Evolutionary conservation across 1,140 invertebrate species (phyloP), one percentile per base, ranked within the genome.

Genomic region (Druon quercuslanigerum): DNA sequence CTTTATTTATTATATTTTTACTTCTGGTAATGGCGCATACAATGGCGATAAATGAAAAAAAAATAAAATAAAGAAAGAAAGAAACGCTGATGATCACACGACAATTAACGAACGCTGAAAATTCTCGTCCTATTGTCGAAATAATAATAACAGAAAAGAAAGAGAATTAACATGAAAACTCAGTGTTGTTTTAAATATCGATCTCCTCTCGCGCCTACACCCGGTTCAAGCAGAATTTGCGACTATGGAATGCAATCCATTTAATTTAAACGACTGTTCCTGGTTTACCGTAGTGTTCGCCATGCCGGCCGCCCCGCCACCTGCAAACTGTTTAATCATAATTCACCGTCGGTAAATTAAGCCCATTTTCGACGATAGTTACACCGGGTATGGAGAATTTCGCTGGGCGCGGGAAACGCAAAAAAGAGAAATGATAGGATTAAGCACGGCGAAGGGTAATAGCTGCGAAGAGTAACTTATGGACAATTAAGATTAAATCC

Each of bases 401-500:
- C 14, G 25, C 20, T 66, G 16, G 52, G 40, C 46, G 16, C n/a
- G 66, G 4, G 57, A 56, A 73, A 71, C 71, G 57, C 33, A 40
- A 66, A 70, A 60, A 75, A 54, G 71, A 73, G 75, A 51, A 51
- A 71, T 56, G 13, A 78, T 73, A 77, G 79, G 79, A 83, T 81
- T 81, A 83, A 75, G 78, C 74, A 74, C 72, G 17, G 74, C 52
- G 72, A 74, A 66, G 75, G 40, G 71, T 73, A 78, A 81, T 79
- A 73, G 66, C 50, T 50, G 60, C 73, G 74, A 71, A 73, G 76
- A n/a, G 57, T 81, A 84, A 86, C 76, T 80, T 85, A 84, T 81
- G 82, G 83, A 75, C 83, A 85, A 83, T 86, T 84, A 87, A 87
- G 84, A 80, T 83, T 82, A 86, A 86, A 87, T 87, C 82, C 81